Evolutionary conservation across 92 coral and sea anemone genomes (phyloP), one percentile per base, ranked within the genome.

Genomic region (Epizoanthus stellaris): DNA sequence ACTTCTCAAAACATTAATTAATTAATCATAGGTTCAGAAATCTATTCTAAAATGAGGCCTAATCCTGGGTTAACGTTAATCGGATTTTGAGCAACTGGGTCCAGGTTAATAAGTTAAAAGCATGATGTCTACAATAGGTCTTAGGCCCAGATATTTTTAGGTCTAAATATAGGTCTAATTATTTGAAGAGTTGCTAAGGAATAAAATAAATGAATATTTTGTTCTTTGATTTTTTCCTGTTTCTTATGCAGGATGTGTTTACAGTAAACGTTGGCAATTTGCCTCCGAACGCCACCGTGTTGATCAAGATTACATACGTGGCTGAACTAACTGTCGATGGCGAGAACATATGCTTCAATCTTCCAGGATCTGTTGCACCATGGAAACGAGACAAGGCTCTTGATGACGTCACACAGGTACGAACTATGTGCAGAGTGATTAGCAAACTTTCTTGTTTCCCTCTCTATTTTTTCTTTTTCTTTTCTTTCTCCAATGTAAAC

Each of bases 191-290:
- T 25, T 5, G 52, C 17, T 70, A 16, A 9, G n/a, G 20, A 14
- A 34, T n/a, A 16, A 74, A 43, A 23, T 42, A 23, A 10, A 42
- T 43, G n/a, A 10, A 7, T 10, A 12, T 14, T 82, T 70, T 45
- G 4, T 6, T 21, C 15, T 23, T 77, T 23, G 8, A 70, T 42
- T 5, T 57, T 23, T 43, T 81, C 4, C 34, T 79, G 10, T 30
- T 47, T 77, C 8, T 77, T 15, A 25, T 40, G n/a, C 79, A 96
- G 99, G 99, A 96, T 61, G 99, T 96, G 23, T 96, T 96, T 70
- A 95, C 99, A 1, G 99, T 97, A 21, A 97, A 92, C 82, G 98
- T 95, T 52, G 99, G 98, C 17, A 97, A 97, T 72, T 92, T 96
- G 40, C 99, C 99, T 30, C 94, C 99, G 10, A 92, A 90, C 45